A percentile compares a stretch with the other conserved stretches of the same genome.
phyloP scores from a whole-genome alignment of 2,888 invertebrate genomes.

The Chrysodeixis includens region DNA sequence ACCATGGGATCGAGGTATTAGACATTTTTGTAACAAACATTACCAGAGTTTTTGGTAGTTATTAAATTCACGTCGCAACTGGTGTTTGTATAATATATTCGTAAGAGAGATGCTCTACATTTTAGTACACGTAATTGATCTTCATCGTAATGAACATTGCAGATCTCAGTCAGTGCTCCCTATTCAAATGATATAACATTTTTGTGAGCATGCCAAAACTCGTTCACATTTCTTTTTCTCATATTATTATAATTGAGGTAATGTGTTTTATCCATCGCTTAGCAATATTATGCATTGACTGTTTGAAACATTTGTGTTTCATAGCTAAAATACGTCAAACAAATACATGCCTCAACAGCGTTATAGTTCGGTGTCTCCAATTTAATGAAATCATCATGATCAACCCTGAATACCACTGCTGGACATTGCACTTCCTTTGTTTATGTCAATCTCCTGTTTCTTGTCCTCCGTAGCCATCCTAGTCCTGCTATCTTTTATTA shows the following conservation, averaged over 20 bases:
- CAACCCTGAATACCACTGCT: too few relatives aligned
- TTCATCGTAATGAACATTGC: slow-evolving; percentile 19
- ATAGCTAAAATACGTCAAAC: not conserved
- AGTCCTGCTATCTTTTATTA: too few relatives aligned
- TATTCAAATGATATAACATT: slow-evolving; percentile 45
- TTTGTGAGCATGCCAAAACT: slow-evolving; percentile 51
- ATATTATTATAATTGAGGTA: slow-evolving; percentile 39
- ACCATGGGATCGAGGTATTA: not conserved
- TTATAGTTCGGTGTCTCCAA: too few relatives aligned
- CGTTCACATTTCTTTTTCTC: slow-evolving; percentile 25
- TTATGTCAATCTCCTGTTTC: too few relatives aligned
- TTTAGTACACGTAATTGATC: not conserved
- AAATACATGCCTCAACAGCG: not conserved
- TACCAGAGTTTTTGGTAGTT: not conserved
- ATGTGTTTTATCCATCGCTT: slow-evolving; percentile 29
- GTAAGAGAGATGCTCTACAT: not conserved
- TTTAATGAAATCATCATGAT: too few relatives aligned
- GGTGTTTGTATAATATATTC: not conserved
- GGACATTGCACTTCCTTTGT: too few relatives aligned
- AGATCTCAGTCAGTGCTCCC: slow-evolving; percentile 22
- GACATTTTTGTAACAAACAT: not conserved
- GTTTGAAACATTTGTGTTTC: slow-evolving; percentile 2
- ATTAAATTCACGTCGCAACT: not conserved
- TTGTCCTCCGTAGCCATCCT: too few relatives aligned
- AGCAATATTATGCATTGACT: slow-evolving; percentile 33